Percentiles rank a stretch among this genome's conserved stretches.
Conservation (phyloP, 1,140 invertebrate genomes). For the Melipona quadrifasciata region DNA sequence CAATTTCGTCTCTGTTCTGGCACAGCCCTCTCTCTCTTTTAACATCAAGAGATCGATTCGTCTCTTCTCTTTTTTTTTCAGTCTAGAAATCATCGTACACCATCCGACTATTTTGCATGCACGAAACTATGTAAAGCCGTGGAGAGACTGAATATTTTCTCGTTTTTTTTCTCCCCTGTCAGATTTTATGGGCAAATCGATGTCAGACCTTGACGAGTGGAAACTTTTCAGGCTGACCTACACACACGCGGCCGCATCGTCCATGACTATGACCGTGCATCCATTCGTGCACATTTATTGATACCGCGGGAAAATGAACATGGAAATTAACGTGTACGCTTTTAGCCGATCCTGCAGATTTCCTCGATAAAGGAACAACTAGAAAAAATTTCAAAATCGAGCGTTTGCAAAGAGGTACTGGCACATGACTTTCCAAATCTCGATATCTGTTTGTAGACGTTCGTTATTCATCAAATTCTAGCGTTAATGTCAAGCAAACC, state of each 20-base stretch:
- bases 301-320: neutral
- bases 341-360: neutral
- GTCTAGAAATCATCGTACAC: neutral
- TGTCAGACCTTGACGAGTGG: slow-evolving; percentile 15
- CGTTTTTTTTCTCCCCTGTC: neutral
- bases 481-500: neutral
- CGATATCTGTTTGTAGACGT: neutral
- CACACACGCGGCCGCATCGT: neutral
- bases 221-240: slow-evolving; percentile 12
- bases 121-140: neutral
- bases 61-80: neutral
- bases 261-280: neutral
- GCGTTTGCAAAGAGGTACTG: neutral
- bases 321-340: slow-evolving; percentile 20
- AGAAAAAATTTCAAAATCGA: neutral
- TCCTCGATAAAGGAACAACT: neutral
- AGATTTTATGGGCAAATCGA: slow-evolving; percentile 7
- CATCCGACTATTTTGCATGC: neutral
- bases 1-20: neutral
- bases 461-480: neutral
- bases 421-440: neutral
- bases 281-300: neutral
- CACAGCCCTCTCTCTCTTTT: neutral
- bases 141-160: slow-evolving; percentile 4
- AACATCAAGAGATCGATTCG: neutral